Percentiles rank a stretch among this genome's conserved stretches.
These are phyloP conservation scores for Ameiurus melas DNA, from an alignment of 2,113 vertebrate genomes.

Conservation along the genomic window DNA sequence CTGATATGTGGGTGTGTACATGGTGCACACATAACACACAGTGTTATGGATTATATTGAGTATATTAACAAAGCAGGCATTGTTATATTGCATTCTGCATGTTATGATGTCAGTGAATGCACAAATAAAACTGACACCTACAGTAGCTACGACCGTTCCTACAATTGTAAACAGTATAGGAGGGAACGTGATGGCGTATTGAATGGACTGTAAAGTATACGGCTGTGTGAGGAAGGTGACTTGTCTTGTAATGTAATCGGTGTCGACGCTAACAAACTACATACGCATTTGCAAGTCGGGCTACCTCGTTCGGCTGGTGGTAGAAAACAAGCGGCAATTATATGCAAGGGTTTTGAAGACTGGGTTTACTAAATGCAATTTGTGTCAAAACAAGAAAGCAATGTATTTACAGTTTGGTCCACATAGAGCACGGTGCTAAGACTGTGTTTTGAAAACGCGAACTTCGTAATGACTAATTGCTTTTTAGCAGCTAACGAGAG, in stretches of 20 bases:
- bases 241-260: neutral
- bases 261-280: neutral
- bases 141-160: neutral
- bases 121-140: neutral
- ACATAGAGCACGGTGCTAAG: constrained; percentile 1
- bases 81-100: neutral
- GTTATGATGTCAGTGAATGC: neutral
- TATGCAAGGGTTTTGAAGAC: neutral
- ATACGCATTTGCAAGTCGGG: neutral
- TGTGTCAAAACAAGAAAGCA: constrained; percentile 6
- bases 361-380: neutral
- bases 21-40: neutral
- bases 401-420: constrained; percentile 18
- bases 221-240: neutral
- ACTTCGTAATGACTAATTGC: neutral
- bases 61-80: neutral
- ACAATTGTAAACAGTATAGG: neutral
- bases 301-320: neutral
- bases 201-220: neutral
- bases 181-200: neutral
- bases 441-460: neutral
- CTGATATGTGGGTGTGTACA: constrained; percentile 4
- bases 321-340: neutral
- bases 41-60: neutral
- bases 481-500: neutral